Base-by-base conservation (phyloP, 2,888 invertebrate species). In the Thymelicus acteon region DNA sequence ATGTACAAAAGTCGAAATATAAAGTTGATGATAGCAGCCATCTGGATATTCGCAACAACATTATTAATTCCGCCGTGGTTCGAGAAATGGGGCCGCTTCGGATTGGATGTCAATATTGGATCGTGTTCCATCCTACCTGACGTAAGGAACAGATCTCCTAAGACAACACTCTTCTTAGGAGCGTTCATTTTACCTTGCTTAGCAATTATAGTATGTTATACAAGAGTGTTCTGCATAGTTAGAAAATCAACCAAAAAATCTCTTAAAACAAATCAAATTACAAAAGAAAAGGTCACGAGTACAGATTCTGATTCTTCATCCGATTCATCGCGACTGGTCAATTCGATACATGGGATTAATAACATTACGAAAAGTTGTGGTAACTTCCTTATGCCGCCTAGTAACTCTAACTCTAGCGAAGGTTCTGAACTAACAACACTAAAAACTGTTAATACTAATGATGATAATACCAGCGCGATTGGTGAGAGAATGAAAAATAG, bases 181-280 rank as follows among this genome's bases (percentile, higher is more conserved):
- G 98, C 97, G 31, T 98, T 98, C 82, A 94, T 97, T 67, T 93
- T 98, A 61, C 98, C 98, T 0, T 97, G 97, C 85, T 85, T 96
- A 75, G 96, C 96, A 69, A 98, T 98, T 80, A 95, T 98, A 48
- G 91, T 96, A 72, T 97, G 97, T 83, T 98, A 98, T 80, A 96
- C 97, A 0, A 95, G 97, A 76, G 98, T 98, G 84, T 96, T 97
- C 82, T 96, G 95, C 85, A 96, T 97, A 67, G 97, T 97, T 0
- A 94, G 96, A 37, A 95, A 95, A 85, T 95, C 97, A 0, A 95
- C 96, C 0, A 90, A 94, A 52, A 95, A 95, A 74, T 95, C 96
- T 0, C 89, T 95, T 60, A 77, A 79, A 58, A 84, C 76, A 15
- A 79, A 79, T 0, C 82, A 80, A 67, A 79, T 86, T 54, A 89